Evolutionary conservation across 2,888 invertebrate genomes (phyloP).

Genomic region (Eumacrocentrus americanus): DNA sequence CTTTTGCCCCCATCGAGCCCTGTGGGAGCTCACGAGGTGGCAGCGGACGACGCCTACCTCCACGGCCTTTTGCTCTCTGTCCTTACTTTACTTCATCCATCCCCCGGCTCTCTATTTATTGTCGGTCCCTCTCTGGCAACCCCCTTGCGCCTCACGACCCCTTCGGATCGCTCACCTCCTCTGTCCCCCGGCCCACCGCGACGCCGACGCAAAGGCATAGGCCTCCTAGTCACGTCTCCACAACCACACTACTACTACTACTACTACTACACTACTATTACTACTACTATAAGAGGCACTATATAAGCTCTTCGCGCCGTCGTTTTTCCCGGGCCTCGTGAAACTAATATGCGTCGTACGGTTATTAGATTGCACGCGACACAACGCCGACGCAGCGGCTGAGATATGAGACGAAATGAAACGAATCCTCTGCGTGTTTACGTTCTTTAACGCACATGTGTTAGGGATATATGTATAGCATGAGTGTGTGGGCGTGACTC

Average conservation of each 20-base stretch:
- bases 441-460: neutral
- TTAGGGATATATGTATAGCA: no score
- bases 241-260: neutral
- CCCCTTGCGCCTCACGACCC: constrained; percentile 1
- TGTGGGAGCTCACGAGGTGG: constrained; percentile 3
- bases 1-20: neutral
- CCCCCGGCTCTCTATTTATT: constrained; percentile 21
- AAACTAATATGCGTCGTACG: neutral
- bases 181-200: constrained; percentile 9
- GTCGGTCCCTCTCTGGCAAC: neutral
- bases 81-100: neutral
- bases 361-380: neutral
- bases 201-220: constrained; percentile 16
- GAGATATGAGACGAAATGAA: constrained; percentile 9
- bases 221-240: neutral
- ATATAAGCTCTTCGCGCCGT: neutral
- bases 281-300: no score
- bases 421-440: constrained; percentile 12
- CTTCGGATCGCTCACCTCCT: neutral
- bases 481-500: constrained; percentile 1
- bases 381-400: neutral
- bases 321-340: neutral
- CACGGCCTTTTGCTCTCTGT: neutral
- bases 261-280: no score
- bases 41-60: constrained; percentile 15